phyloP scores from a whole-genome alignment of 1,140 invertebrate species.

The Cotesia chilonis region DNA sequence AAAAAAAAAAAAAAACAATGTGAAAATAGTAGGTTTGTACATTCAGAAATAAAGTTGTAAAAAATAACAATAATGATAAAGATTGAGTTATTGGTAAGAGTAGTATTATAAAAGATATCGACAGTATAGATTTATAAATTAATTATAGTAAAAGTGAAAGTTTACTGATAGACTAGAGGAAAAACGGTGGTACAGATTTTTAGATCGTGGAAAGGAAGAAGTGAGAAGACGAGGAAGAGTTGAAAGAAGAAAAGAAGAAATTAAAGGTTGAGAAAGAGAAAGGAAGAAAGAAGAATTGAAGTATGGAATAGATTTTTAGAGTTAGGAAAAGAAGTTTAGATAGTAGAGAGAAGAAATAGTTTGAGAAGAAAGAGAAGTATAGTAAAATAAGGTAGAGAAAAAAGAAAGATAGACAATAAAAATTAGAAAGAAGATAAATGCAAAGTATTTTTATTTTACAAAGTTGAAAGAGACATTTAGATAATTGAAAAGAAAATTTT shows the following conservation, averaged over 20 bases:
- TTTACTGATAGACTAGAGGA: constrained; percentile 36
- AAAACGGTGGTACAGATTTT: constrained; percentile 1
- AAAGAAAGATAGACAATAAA: constrained; percentile 22
- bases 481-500: too few species aligned
- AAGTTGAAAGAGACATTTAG: too few species aligned
- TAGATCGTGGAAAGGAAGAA: constrained; percentile 14
- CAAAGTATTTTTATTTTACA: too few species aligned
- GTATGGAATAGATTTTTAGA: constrained; percentile 10
- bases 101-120: background rate
- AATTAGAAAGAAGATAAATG: background rate
- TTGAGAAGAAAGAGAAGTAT: constrained; percentile 10
- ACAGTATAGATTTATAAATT: background rate
- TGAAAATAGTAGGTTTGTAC: constrained; percentile 11
- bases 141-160: background rate
- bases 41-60: background rate
- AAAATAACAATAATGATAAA: background rate
- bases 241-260: background rate
- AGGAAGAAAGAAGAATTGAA: constrained; percentile 1
- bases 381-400: constrained; percentile 13
- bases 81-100: background rate
- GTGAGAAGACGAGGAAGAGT: constrained; percentile 17
- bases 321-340: constrained; percentile 5
- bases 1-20: constrained; percentile 8
- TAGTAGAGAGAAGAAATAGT: constrained; percentile 16
- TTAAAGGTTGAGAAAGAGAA: constrained; percentile 18